Evolutionary conservation across 2,113 vertebrate species (phyloP).

Genomic region (Pelodiscus sinensis): DNA sequence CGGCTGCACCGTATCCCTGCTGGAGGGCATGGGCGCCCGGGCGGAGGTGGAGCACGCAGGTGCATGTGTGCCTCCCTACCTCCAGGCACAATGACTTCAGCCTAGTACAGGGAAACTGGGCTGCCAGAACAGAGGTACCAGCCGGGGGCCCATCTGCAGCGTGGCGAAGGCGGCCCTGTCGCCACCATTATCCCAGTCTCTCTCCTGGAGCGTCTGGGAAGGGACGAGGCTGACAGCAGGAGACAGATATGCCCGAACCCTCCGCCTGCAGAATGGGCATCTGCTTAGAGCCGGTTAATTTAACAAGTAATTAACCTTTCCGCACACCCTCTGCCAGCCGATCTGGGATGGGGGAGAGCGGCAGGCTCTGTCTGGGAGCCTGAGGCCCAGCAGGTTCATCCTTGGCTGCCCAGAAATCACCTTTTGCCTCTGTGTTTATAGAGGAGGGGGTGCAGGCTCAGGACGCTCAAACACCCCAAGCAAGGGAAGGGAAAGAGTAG

Average conservation of each 20-base stretch:
- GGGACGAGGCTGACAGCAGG: not conserved
- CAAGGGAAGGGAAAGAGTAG: not conserved
- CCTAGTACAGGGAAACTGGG: not conserved
- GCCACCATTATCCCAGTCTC: not conserved
- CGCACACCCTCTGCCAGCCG: not conserved
- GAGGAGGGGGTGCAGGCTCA: too few relatives aligned
- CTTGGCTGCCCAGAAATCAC: not conserved
- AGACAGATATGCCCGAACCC: not conserved
- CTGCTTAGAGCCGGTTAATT: not conserved
- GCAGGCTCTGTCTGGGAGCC: not conserved
- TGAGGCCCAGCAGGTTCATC: not conserved
- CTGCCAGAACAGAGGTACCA: not conserved
- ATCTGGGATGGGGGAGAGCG: not conserved
- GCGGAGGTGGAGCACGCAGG: accelerated
- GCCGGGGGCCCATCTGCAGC: accelerated
- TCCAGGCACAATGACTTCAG: not conserved
- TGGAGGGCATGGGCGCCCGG: accelerated
- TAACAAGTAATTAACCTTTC: slow-evolving; percentile 48
- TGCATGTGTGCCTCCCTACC: not conserved
- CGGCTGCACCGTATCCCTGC: not conserved
- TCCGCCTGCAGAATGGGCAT: not conserved
- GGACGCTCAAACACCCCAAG: not conserved
- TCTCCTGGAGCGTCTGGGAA: accelerated
- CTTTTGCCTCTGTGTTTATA: not conserved
- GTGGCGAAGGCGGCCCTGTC: not conserved